These are phyloP conservation scores for Hystrix brachyura DNA, from an alignment of 2,113 vertebrate genomes.

Conservation along the genomic window DNA sequence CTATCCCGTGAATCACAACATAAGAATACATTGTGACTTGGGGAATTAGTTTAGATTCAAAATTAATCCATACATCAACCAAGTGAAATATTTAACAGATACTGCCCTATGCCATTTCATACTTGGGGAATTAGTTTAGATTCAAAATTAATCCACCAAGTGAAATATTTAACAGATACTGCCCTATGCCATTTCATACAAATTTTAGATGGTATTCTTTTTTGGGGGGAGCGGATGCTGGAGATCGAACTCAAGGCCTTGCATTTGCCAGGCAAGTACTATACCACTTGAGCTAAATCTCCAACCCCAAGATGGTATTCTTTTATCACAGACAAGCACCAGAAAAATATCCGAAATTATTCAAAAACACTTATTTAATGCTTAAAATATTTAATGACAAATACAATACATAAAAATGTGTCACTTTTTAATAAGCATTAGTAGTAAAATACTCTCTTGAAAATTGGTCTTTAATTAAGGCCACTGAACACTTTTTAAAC, in stretches of 20 bases:
- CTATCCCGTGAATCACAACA: not conserved
- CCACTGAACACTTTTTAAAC: not conserved
- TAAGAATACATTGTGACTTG: not conserved
- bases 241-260: too few relatives aligned
- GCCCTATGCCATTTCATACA: not conserved
- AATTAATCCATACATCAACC: not conserved
- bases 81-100: not conserved
- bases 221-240: too few relatives aligned
- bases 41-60: not conserved
- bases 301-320: not conserved
- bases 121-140: not conserved
- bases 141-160: not conserved
- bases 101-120: not conserved
- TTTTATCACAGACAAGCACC: not conserved
- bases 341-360: not conserved
- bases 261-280: too few relatives aligned
- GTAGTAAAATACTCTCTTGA: constrained; percentile 9
- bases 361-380: not conserved
- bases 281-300: too few relatives aligned
- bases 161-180: not conserved
- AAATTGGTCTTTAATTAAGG: not conserved
- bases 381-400: not conserved
- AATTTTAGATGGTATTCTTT: not conserved
- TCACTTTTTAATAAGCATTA: not conserved
- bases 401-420: not conserved